Evolutionary conservation across 2,888 invertebrate genomes (phyloP).

Genomic region (Troides helena): DNA sequence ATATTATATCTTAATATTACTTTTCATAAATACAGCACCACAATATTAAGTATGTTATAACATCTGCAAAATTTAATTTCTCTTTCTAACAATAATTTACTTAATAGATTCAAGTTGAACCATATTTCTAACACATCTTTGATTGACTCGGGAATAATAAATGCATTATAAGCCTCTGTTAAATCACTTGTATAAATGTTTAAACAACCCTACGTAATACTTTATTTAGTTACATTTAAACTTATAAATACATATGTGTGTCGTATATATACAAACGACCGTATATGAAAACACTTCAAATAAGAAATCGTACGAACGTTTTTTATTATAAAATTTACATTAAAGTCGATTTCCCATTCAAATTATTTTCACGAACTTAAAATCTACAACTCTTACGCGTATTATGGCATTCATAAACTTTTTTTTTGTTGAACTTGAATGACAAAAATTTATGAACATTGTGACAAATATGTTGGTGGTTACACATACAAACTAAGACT

Average conservation of each 20-base stretch:
- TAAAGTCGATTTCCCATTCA: constrained; percentile 70
- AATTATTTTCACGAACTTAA: constrained; percentile 67
- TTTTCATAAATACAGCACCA: too few relatives aligned
- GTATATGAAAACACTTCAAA: constrained; percentile 71
- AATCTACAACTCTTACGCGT: constrained; percentile 67
- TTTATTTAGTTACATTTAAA: not conserved
- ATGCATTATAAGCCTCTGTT: constrained; percentile 21
- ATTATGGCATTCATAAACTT: constrained; percentile 69
- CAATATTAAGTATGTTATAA: too few relatives aligned
- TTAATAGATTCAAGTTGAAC: not conserved
- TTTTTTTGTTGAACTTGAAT: constrained; percentile 42
- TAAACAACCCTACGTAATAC: not conserved
- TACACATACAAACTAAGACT: too few relatives aligned
- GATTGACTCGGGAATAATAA: not conserved
- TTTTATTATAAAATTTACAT: constrained; percentile 44
- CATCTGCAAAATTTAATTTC: too few relatives aligned
- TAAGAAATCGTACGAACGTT: constrained; percentile 59
- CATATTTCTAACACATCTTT: not conserved
- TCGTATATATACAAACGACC: constrained; percentile 10
- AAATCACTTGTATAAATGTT: not conserved
- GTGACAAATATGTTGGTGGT: not conserved
- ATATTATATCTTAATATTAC: too few relatives aligned
- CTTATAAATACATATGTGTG: not conserved
- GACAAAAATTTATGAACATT: constrained; percentile 2
- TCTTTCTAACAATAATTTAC: not conserved